Base-by-base conservation (phyloP, 2,797 vertebrate genomes). In the Sebastes reedi region DNA sequence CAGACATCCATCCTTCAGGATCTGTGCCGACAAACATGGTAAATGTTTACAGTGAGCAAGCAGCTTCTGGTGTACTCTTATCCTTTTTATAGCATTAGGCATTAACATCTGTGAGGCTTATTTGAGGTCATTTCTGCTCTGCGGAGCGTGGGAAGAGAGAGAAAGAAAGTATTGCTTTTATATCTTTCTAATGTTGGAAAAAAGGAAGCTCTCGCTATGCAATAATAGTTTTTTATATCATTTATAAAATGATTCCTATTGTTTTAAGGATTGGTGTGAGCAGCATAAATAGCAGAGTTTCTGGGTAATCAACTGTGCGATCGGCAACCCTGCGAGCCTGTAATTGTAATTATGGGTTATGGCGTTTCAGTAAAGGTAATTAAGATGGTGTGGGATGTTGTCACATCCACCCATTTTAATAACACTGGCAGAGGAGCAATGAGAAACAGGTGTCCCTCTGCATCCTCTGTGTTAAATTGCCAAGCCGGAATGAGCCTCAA, bases 311-410 rank as follows among this genome's bases (percentile, higher is more conserved):
- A 91, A 22, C 80, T 42, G 54, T 70, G 65, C 27, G 8, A 85
- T 79, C 56, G 2, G 81, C 77, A 82, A 65, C 81, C 68, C 77
- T 76, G 80, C 75, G 30, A 84, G 82, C 72, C 76, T 84, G 56
- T 87, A 87, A 91, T 87, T 85, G 81, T 85, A 86, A 92, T 92
- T 89, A 82, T 83, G 66, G 81, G 83, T 85, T 89, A 69, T 68
- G 42, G 54, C 64, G 72, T 87, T 91, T 87, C 67, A 77, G 82
- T 69, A 46, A 87, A 82, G 82, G 79, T 85, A 91, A 92, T 92
- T 88, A 88, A 75, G 65, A 78, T 59, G 80, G 80, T 89, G 66
- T 69, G 75, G 69, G 81, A 66, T 42, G 81, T 77, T 80, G 84
- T 79, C 76, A 74, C 81, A 85, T 80, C 77, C 86, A 61, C 59